A percentile compares a stretch with the other conserved stretches of the same genome.
phyloP scores from a whole-genome alignment of 1,140 invertebrate species.

The Bombus waltoni region DNA sequence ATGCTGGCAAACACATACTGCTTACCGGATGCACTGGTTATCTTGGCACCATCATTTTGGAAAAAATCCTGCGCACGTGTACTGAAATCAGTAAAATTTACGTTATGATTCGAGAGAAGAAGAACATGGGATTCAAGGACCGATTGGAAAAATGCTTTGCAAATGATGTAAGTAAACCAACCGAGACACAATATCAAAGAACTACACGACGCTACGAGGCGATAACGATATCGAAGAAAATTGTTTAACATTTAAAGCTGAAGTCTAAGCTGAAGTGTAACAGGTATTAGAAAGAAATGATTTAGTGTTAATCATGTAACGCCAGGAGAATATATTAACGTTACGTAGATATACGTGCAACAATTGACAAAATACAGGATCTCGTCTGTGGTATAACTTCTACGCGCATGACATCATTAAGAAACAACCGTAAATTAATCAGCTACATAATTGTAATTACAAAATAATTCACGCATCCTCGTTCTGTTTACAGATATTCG shows the following conservation, averaged over 20 bases:
- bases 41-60: constrained; percentile 85
- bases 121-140: constrained; percentile 76
- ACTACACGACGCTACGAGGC: rapidly evolving
- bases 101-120: constrained; percentile 84
- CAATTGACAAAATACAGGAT: no score
- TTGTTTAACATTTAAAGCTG: no score
- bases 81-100: constrained; percentile 84
- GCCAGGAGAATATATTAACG: no score
- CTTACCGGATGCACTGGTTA: constrained; percentile 82
- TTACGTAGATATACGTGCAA: no score
- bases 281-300: no score
- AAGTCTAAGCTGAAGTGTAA: no score
- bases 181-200: neutral
- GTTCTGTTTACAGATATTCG: constrained; percentile 82
- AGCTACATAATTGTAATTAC: no score
- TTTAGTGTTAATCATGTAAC: no score
- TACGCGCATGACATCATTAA: no score
- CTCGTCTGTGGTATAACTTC: no score
- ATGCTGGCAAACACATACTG: constrained; percentile 62
- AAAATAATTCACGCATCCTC: neutral
- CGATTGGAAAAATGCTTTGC: constrained; percentile 72
- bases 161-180: constrained; percentile 65
- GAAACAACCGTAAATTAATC: no score
- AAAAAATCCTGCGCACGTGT: constrained; percentile 86
- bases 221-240: no score